Percentiles rank a stretch among this genome's conserved stretches.
These are phyloP conservation scores for Leptocoma aspasia DNA, from an alignment of 2,113 vertebrate species.

Conservation along the genomic window DNA sequence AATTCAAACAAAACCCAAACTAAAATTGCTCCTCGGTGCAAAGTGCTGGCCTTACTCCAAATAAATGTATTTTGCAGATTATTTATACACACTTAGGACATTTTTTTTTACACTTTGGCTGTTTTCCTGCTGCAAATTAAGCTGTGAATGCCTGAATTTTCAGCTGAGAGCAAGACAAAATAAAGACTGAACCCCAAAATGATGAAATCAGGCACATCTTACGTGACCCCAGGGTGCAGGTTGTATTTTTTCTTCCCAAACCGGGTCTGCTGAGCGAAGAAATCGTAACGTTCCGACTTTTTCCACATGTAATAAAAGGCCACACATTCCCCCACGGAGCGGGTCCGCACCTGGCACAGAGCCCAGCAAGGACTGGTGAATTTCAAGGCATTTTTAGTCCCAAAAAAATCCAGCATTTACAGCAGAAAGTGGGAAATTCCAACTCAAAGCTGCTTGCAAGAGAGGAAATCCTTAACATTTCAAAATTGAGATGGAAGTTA, in stretches of 20 bases:
- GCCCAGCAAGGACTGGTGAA: fast-evolving
- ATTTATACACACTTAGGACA: not conserved
- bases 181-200: not conserved
- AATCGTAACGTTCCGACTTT: slow-evolving; percentile 97
- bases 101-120: not conserved
- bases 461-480: not conserved
- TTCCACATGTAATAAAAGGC: slow-evolving; percentile 99
- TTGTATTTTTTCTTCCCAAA: slow-evolving; percentile 98
- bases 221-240: slow-evolving; percentile 95
- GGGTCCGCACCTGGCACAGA: slow-evolving; percentile 88
- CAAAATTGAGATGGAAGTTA: not conserved
- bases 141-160: not conserved
- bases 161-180: not conserved
- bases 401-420: fast-evolving
- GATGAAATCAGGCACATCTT: slow-evolving; percentile 66
- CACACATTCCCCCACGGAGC: slow-evolving; percentile 97
- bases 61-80: not conserved
- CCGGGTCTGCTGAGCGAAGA: slow-evolving; percentile 96
- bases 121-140: not conserved
- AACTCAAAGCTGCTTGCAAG: not conserved
- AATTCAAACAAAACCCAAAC: not conserved
- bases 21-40: not conserved
- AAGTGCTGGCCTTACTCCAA: not conserved
- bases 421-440: not conserved
- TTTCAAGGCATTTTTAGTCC: fast-evolving